Evolutionary conservation across 2,888 invertebrate species (phyloP).

Genomic region (Schizaphis graminum): DNA sequence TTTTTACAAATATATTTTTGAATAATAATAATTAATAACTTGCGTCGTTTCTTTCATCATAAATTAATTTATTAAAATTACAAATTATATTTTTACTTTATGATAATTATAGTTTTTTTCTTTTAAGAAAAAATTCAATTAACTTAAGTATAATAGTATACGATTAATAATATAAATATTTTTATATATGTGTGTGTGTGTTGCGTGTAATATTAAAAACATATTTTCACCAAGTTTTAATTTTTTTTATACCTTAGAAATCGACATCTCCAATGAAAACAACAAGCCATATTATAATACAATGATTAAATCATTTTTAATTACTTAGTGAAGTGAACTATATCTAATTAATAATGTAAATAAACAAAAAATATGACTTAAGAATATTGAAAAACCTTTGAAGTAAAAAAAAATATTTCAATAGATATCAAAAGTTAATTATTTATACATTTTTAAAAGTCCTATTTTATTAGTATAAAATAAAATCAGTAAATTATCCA

Average conservation of each 20-base stretch:
- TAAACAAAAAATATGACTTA: background rate
- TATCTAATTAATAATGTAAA: slow-evolving; percentile 23
- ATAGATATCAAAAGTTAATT: background rate
- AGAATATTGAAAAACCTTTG: background rate
- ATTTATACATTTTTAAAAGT: background rate
- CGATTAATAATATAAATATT: background rate
- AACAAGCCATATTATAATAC: background rate
- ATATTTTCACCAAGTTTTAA: background rate
- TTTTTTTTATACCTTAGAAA: background rate
- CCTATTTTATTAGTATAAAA: slow-evolving; percentile 24
- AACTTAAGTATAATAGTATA: too few relatives aligned
- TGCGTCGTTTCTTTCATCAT: background rate
- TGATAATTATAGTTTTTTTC: background rate
- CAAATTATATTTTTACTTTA: background rate
- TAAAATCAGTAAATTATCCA: background rate
- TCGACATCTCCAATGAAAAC: background rate
- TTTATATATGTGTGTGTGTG: background rate
- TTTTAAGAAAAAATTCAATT: background rate
- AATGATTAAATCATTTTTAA: slow-evolving; percentile 32
- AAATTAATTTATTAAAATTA: background rate
- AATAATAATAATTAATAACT: background rate
- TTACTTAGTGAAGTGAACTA: slow-evolving; percentile 13
- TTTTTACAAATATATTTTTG: background rate
- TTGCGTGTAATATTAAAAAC: background rate
- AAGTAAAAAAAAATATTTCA: background rate